These are phyloP conservation scores for Blastomussa wellsi DNA, from an alignment of 92 coral and sea anemone genomes.

Conservation along the genomic window DNA sequence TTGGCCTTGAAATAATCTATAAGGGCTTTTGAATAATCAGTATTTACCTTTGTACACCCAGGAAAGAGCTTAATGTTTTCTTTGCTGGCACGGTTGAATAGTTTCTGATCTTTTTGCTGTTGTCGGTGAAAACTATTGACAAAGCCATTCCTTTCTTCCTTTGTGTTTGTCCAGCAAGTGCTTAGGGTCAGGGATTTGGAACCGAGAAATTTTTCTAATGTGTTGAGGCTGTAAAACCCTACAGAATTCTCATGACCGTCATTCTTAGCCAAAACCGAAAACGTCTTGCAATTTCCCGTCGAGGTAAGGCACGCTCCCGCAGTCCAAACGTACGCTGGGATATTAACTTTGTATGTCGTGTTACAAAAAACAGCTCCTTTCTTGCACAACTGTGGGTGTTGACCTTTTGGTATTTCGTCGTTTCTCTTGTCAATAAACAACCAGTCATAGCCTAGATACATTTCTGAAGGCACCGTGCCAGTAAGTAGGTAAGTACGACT, in stretches of 20 bases:
- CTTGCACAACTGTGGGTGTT: background rate
- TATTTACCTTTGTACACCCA: conserved; percentile 9
- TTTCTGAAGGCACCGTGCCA: conserved; percentile 42
- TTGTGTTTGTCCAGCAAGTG: conserved; percentile 35
- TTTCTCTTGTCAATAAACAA: background rate
- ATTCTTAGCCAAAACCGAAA: conserved; percentile 45
- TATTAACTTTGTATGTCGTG: conserved; percentile 28
- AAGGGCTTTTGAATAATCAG: conserved; percentile 12
- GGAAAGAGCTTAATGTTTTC: conserved; percentile 18
- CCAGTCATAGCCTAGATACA: conserved; percentile 33
- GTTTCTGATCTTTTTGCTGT: background rate
- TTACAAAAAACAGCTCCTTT: background rate
- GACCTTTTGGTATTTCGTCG: conserved; percentile 9
- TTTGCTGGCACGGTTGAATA: conserved; percentile 8
- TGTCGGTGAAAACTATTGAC: background rate
- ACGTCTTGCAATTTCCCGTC: conserved; percentile 31
- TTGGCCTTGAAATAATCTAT: background rate
- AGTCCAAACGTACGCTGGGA: conserved; percentile 50
- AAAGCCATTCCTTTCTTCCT: background rate
- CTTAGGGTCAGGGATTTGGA: conserved; percentile 26
- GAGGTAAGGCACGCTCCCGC: conserved; percentile 31
- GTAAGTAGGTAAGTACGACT: conserved; percentile 32
- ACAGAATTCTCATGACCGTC: conserved; percentile 50
- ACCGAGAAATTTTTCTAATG: conserved; percentile 40
- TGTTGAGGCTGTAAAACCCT: conserved; percentile 36